Evolutionary conservation across 2,888 invertebrate genomes (phyloP).

Genomic region (Synanthedon formicaeformis): DNA sequence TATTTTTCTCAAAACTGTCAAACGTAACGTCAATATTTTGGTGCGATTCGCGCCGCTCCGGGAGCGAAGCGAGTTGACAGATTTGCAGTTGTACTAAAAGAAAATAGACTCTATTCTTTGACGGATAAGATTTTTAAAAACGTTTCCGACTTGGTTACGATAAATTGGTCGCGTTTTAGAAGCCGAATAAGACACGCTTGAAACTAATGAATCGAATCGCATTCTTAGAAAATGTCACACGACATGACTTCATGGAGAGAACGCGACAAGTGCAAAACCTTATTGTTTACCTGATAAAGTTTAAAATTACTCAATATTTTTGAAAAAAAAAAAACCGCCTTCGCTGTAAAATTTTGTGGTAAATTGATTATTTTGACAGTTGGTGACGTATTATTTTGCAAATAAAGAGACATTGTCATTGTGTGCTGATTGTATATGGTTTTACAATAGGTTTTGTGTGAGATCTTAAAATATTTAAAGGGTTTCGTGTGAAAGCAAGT

Average conservation of each 20-base stretch:
- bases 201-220: conserved; percentile 39
- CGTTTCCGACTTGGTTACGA: not conserved
- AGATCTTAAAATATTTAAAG: too few relatives aligned
- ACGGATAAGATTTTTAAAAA: too few relatives aligned
- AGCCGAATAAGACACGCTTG: conserved; percentile 44
- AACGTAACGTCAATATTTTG: conserved; percentile 52
- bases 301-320: too few relatives aligned
- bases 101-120: too few relatives aligned
- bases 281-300: too few relatives aligned
- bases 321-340: not conserved
- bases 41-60: conserved; percentile 62
- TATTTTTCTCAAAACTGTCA: conserved; percentile 34
- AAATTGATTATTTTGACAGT: not conserved
- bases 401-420: not conserved
- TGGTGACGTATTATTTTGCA: not conserved
- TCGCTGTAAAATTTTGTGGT: not conserved
- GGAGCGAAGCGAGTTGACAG: conserved; percentile 17
- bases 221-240: not conserved
- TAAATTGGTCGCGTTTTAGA: conserved; percentile 11
- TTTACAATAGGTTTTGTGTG: not conserved
- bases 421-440: not conserved
- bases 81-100: too few relatives aligned
- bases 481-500: too few relatives aligned
- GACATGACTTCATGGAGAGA: too few relatives aligned
- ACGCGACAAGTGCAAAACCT: too few relatives aligned